A percentile compares a stretch with the other conserved stretches of the same genome.
These are phyloP conservation scores for Campylomormyrus tamandua DNA, from an alignment of 2,113 vertebrate species.

Conservation along the genomic window DNA sequence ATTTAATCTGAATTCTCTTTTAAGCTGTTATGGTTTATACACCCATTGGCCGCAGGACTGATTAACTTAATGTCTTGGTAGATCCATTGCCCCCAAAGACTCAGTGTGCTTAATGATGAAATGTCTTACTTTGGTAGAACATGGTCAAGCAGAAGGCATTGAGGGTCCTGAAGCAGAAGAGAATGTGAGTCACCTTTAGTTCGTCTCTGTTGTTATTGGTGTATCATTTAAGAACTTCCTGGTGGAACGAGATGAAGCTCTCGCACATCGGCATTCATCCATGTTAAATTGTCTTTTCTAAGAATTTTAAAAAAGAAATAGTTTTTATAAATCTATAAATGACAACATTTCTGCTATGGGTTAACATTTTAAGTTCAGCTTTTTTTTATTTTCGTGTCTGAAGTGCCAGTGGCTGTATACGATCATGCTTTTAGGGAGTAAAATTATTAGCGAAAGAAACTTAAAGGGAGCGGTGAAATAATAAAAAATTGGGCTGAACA, in stretches of 20 bases:
- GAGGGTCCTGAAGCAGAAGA: conserved; percentile 93
- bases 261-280: neutral
- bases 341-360: neutral
- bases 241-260: neutral
- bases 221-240: neutral
- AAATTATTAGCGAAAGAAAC: no score
- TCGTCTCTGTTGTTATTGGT: neutral
- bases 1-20: neutral
- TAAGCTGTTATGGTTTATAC: neutral
- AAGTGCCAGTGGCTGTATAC: neutral
- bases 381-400: neutral
- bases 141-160: conserved; percentile 98
- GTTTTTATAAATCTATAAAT: neutral
- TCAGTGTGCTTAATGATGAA: neutral
- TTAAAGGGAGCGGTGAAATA: no score
- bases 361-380: neutral
- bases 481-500: neutral
- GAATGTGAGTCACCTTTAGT: conserved; percentile 74
- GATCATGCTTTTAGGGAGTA: neutral
- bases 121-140: conserved; percentile 66
- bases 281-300: neutral
- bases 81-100: neutral
- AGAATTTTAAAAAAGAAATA: neutral
- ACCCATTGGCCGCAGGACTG: neutral
- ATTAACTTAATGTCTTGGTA: neutral